Conservation (phyloP, 2,888 invertebrate genomes). For the Drosophila trichaetosa region DNA sequence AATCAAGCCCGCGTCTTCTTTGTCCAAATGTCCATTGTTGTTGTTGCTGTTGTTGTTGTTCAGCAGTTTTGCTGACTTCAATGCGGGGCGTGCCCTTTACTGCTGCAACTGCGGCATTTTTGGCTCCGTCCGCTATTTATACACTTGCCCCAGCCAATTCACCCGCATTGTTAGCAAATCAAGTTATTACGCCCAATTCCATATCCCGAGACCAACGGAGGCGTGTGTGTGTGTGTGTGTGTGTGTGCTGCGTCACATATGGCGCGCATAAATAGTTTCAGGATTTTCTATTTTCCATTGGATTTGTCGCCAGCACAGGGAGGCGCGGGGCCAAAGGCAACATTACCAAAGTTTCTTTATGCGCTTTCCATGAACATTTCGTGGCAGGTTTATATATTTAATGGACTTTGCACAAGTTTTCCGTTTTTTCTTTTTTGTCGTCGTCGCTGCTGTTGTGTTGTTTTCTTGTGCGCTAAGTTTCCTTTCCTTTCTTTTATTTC, state of each 20-base stretch:
- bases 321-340: slow-evolving; percentile 18
- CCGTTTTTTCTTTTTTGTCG: slow-evolving; percentile 27
- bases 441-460: slow-evolving; percentile 9
- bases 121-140: not conserved
- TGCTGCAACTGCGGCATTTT: slow-evolving; percentile 72
- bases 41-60: slow-evolving; percentile 18
- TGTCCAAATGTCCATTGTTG: slow-evolving; percentile 33
- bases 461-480: slow-evolving; percentile 28
- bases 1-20: slow-evolving; percentile 58
- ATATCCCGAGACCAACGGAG: not conserved
- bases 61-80: slow-evolving; percentile 46
- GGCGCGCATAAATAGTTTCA: slow-evolving; percentile 76
- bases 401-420: slow-evolving; percentile 81
- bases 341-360: slow-evolving; percentile 76
- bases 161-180: slow-evolving; percentile 76
- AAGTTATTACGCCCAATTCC: slow-evolving; percentile 70
- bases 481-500: slow-evolving; percentile 33
- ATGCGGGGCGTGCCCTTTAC: slow-evolving; percentile 55
- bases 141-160: slow-evolving; percentile 35
- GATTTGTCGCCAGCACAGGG: slow-evolving; percentile 51
- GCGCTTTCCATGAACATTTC: slow-evolving; percentile 81
- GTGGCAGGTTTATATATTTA: slow-evolving; percentile 83
- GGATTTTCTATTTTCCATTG: slow-evolving; percentile 70
- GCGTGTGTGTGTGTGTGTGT: slow-evolving; percentile 21
- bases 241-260: slow-evolving; percentile 70